phyloP scores from a whole-genome alignment of 2,797 vertebrate genomes.

The Orientallactaga sibirica region DNA sequence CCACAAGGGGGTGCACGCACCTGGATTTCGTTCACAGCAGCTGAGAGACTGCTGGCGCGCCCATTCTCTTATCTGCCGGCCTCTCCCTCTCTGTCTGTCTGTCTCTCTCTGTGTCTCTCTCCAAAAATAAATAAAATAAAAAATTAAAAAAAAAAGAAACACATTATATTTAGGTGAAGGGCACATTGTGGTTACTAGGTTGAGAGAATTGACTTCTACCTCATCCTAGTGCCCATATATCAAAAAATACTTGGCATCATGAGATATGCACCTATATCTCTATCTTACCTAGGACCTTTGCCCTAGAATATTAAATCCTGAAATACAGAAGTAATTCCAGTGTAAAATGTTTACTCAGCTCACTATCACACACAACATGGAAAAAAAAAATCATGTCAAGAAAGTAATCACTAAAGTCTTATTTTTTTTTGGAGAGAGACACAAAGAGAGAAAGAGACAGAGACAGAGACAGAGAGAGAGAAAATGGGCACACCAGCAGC shows the following conservation, averaged over 20 bases:
- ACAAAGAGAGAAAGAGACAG: too few relatives aligned
- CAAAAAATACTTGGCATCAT: not conserved
- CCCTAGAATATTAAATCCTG: not conserved
- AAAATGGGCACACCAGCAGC: too few relatives aligned
- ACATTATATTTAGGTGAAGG: constrained; percentile 5
- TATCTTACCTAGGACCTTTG: not conserved
- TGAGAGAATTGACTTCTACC: constrained; percentile 14
- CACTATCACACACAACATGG: not conserved
- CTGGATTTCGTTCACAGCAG: too few relatives aligned
- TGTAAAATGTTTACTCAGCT: constrained; percentile 16
- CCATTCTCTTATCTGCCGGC: too few relatives aligned
- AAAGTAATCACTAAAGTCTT: not conserved
- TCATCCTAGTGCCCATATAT: not conserved
- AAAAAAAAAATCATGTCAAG: not conserved
- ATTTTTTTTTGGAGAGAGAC: too few relatives aligned
- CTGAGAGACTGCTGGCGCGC: too few relatives aligned
- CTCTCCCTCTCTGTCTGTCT: too few relatives aligned
- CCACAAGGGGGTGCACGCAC: too few relatives aligned
- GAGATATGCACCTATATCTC: not conserved
- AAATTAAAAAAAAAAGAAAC: not conserved
- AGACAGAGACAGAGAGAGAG: too few relatives aligned
- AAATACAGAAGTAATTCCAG: constrained; percentile 25
- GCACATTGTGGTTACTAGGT: not conserved
- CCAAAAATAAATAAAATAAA: too few relatives aligned
- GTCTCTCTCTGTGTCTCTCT: too few relatives aligned